phyloP scores from a whole-genome alignment of 2,888 invertebrate genomes.

The Lithophane socia region DNA sequence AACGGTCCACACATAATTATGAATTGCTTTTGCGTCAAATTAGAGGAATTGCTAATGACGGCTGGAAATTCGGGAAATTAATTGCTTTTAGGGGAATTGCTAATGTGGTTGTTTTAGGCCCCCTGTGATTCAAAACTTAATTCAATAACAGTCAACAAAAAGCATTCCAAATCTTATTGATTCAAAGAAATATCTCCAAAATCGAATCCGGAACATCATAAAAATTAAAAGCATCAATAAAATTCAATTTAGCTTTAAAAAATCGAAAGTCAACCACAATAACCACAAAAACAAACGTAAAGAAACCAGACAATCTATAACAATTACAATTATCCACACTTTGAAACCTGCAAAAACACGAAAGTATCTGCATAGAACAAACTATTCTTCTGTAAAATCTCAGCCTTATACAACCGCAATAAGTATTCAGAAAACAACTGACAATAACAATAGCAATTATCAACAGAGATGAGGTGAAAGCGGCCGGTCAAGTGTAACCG shows the following conservation, averaged over 20 bases:
- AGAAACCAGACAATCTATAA: constrained; percentile 19
- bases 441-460: constrained; percentile 54
- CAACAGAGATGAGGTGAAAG: constrained; percentile 77
- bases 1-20: no score
- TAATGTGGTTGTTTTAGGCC: no score
- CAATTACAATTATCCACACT: constrained; percentile 46
- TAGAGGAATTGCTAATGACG: no score
- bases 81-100: no score
- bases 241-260: constrained; percentile 16
- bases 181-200: constrained; percentile 1
- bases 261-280: constrained; percentile 33
- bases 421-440: constrained; percentile 41
- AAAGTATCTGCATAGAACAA: constrained; percentile 41
- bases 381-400: constrained; percentile 13
- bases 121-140: neutral
- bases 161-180: neutral
- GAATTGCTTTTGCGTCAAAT: no score
- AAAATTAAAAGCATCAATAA: constrained; percentile 23
- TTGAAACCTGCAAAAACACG: constrained; percentile 35
- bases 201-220: neutral
- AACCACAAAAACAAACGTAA: constrained; percentile 29
- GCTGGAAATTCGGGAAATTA: no score
- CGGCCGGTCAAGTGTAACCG: constrained; percentile 73
- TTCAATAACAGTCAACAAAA: neutral
- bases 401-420: constrained; percentile 28